Evolutionary conservation across 2,888 invertebrate genomes (phyloP).

Genomic region (Leptinotarsa haldemani): DNA sequence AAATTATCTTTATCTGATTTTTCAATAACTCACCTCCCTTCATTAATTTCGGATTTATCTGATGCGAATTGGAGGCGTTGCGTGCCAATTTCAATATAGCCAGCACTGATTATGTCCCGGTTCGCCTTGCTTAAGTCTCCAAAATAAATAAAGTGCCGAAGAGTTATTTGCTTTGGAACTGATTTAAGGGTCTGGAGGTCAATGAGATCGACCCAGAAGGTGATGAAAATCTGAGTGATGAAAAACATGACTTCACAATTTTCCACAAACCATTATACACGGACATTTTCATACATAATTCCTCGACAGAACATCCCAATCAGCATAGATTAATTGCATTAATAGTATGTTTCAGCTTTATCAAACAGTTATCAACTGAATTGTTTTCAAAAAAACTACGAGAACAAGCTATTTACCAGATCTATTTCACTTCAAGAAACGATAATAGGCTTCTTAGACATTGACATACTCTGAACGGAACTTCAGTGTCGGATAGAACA

Average conservation of each 20-base stretch:
- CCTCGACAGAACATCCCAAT: no score
- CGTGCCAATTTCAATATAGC: conserved; percentile 40
- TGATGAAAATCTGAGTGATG: background rate
- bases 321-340: no score
- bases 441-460: no score
- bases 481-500: no score
- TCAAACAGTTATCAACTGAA: no score
- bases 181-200: conserved; percentile 22
- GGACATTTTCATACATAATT: no score
- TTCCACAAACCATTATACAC: no score
- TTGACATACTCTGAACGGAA: no score
- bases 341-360: no score
- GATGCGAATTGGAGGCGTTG: conserved; percentile 38
- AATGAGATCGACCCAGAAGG: background rate
- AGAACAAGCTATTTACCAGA: no score
- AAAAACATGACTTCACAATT: background rate
- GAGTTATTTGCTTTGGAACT: conserved; percentile 16
- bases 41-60: conserved; percentile 40
- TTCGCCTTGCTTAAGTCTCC: conserved; percentile 31
- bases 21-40: conserved; percentile 39
- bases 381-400: no score
- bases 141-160: conserved; percentile 32
- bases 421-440: no score
- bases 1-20: conserved; percentile 38
- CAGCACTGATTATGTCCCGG: conserved; percentile 32